Percentiles rank a stretch among this genome's conserved stretches.
Conservation (phyloP, 2,888 invertebrate genomes). For the Agelastica alni region DNA sequence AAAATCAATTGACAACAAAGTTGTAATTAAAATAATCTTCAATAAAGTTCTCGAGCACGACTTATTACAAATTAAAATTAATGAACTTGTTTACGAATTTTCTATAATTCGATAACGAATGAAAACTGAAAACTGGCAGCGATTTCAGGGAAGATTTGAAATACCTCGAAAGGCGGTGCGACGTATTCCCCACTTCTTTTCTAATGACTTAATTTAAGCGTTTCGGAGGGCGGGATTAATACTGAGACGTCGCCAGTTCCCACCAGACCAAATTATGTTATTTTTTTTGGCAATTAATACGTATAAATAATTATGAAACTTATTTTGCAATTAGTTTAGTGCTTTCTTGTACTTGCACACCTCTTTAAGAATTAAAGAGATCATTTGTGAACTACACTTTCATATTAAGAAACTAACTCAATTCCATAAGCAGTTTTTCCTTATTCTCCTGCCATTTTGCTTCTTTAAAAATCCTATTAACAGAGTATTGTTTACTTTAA, state of each 20-base stretch:
- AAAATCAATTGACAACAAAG: too few species aligned
- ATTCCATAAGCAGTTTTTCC: too few species aligned
- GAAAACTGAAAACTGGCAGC: slow-evolving; percentile 48
- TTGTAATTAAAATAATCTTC: too few species aligned
- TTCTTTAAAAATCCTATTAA: too few species aligned
- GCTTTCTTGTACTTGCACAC: too few species aligned
- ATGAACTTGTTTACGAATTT: slow-evolving; percentile 51
- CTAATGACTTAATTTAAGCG: slow-evolving; percentile 46
- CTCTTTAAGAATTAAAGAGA: too few species aligned
- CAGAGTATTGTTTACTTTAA: too few species aligned
- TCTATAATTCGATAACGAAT: slow-evolving; percentile 34
- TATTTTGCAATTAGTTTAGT: too few species aligned
- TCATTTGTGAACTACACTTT: too few species aligned
- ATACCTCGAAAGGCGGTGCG: slow-evolving; percentile 44
- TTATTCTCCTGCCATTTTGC: too few species aligned
- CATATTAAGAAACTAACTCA: too few species aligned
- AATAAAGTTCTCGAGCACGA: slow-evolving; percentile 33
- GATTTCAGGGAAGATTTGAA: slow-evolving; percentile 46
- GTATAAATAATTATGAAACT: too few species aligned
- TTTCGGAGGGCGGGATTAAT: slow-evolving; percentile 46
- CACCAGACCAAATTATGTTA: neutral
- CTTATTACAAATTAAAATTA: slow-evolving; percentile 52
- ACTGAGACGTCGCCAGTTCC: slow-evolving; percentile 15
- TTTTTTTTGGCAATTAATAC: neutral
- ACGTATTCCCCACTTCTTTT: slow-evolving; percentile 37